Percentiles rank a stretch among this genome's conserved stretches.
These are phyloP conservation scores for Thymelicus sylvestris DNA, from an alignment of 2,888 invertebrate species.

Conservation along the genomic window DNA sequence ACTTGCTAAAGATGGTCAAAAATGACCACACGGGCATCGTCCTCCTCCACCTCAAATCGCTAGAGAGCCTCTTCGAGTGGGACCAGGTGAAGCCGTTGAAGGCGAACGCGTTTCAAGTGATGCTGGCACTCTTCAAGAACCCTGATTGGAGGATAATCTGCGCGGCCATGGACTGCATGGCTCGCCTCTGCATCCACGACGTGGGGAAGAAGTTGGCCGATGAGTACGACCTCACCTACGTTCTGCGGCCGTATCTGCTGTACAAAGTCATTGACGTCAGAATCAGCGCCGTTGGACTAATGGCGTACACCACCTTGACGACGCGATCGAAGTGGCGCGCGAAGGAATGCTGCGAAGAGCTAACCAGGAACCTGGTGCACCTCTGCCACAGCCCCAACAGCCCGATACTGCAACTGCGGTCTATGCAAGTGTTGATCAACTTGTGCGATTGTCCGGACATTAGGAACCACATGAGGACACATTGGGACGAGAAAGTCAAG, in stretches of 20 bases:
- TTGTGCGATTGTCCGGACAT: conserved; percentile 74
- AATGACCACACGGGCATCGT: conserved; percentile 70
- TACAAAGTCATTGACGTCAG: conserved; percentile 55
- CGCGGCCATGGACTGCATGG: conserved; percentile 69
- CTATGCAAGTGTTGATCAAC: conserved; percentile 71
- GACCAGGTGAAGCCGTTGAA: conserved; percentile 62
- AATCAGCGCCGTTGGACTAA: conserved; percentile 62
- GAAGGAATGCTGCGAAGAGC: conserved; percentile 59
- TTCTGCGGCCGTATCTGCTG: conserved; percentile 51
- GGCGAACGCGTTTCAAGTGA: conserved; percentile 69
- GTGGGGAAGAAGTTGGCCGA: conserved; percentile 69
- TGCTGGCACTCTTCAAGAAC: conserved; percentile 59
- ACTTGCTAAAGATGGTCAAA: conserved; percentile 68
- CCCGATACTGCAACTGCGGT: conserved; percentile 63
- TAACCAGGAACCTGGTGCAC: conserved; percentile 58
- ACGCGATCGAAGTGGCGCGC: conserved; percentile 74
- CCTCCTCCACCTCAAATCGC: conserved; percentile 63
- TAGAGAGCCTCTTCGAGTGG: conserved; percentile 65
- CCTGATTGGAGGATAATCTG: conserved; percentile 58
- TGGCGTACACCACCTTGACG: conserved; percentile 68
- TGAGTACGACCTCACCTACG: conserved; percentile 61
- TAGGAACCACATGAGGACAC: conserved; percentile 58
- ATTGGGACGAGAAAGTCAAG: conserved; percentile 57
- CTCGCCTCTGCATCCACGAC: conserved; percentile 70
- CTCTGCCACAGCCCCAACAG: conserved; percentile 56